Base-by-base conservation (phyloP, 1,140 invertebrate genomes). In the Bombus consobrinus region DNA sequence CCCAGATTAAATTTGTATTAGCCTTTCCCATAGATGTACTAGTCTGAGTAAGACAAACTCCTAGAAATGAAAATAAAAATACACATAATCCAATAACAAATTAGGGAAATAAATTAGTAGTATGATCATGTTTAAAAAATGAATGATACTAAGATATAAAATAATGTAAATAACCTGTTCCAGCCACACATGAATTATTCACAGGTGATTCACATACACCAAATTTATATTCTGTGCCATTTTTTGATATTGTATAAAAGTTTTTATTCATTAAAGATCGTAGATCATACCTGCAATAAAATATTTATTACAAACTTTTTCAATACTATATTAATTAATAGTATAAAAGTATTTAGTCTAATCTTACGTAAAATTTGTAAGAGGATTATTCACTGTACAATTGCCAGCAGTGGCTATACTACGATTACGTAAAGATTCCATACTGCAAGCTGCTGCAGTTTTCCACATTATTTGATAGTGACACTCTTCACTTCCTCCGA, bases 1-100 rank as follows among this genome's bases (percentile, higher is more conserved):
- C 93, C 94, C 95, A 95, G 79, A 93, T 92, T 74, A 96, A 92
- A 89, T 96, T 93, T 57, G 94, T 87, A 81, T 96, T 96, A 68
- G 90, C 92, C 82, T 90, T 93, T n/a, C 96, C 96, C 80, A 94
- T 90, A 43, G 95, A 94, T 62, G 85, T 92, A 82, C 69, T 75
- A 62, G 87, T 89, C 25, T 90, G 84, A 2, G 74, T 83, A 62
- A 88, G 86, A 77, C 94, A 95, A 74, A 91, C 83, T 72, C 94
- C 94, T 95, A 66, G n/a, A 90, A 53, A 28, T 64, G 68, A 34
- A 53, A 81, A 81, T 13, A 32, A 73, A 78, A 87, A 77, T 71
- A n/a, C 6, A 47, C 41, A 37, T 10, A 41, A 57, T 12, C 32
- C 5, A 78, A 69, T 41, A 37, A 69, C 43, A 53, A 18, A 83